A percentile compares a stretch with the other conserved stretches of the same genome.
These are phyloP conservation scores for Oceanites oceanicus DNA, from an alignment of 2,113 vertebrate genomes.

Conservation along the genomic window DNA sequence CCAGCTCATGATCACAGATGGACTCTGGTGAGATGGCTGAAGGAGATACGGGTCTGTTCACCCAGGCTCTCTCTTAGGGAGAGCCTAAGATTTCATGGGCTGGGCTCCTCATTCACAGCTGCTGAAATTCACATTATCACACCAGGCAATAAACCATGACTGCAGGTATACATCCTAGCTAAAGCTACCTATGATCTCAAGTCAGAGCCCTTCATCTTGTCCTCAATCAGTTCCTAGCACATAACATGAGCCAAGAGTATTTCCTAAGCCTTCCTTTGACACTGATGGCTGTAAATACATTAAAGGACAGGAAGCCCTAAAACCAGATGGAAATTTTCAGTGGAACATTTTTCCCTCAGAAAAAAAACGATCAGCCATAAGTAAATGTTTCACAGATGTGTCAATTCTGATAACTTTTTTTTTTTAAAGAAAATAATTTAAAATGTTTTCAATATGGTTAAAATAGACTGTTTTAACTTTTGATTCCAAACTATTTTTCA, in stretches of 20 bases:
- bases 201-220: background rate
- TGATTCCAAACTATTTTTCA: background rate
- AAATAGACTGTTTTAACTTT: background rate
- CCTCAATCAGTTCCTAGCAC: background rate
- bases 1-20: background rate
- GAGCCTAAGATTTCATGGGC: background rate
- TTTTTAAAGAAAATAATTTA: background rate
- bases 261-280: background rate
- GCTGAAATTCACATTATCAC: background rate
- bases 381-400: slow-evolving; percentile 1
- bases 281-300: background rate
- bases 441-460: background rate
- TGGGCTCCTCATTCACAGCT: background rate
- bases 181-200: background rate
- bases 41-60: background rate
- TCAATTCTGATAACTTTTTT: background rate
- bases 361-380: background rate
- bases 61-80: background rate
- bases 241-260: background rate
- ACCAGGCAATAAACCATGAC: background rate
- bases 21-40: background rate
- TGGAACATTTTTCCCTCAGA: background rate
- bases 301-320: background rate
- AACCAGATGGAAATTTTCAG: background rate
- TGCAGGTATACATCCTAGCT: background rate